Evolutionary conservation across 2,113 vertebrate species (phyloP).

Genomic region (Arizona elegans): DNA sequence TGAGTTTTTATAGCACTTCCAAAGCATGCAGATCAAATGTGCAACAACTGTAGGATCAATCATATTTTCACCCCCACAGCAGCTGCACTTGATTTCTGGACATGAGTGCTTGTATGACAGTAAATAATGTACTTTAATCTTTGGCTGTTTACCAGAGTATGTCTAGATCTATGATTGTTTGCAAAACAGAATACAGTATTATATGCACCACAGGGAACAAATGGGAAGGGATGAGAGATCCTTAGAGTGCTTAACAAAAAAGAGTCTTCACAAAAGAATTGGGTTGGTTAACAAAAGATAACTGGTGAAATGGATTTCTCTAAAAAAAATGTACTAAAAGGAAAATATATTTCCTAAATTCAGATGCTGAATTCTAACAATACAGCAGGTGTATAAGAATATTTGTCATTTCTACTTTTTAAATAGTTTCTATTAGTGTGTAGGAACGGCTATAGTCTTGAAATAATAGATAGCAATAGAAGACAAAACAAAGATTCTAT

Average conservation of each 20-base stretch:
- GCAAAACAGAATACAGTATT: not conserved
- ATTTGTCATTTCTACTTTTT: not conserved
- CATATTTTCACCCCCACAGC: not conserved
- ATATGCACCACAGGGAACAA: not conserved
- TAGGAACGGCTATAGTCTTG: constrained; percentile 17
- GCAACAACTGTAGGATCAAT: not conserved
- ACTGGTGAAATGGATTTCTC: not conserved
- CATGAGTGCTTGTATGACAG: not conserved
- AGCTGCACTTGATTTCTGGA: not conserved
- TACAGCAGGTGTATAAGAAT: not conserved
- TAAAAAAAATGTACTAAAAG: not conserved
- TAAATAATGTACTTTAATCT: not conserved
- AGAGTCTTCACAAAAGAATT: not conserved
- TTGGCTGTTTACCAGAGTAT: not conserved
- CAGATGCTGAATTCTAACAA: not conserved
- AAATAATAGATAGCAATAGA: constrained; percentile 1
- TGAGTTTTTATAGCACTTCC: not conserved
- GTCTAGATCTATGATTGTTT: not conserved
- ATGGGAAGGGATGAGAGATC: not conserved
- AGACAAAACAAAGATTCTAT: not conserved
- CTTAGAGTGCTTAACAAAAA: not conserved
- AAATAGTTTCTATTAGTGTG: not conserved
- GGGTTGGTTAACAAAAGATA: not conserved
- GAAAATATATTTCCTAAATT: not conserved
- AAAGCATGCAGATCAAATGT: not conserved